A percentile compares a stretch with the other conserved stretches of the same genome.
Evolutionary conservation across 1,140 invertebrate species (phyloP).

Genomic region (Coenobita brevimanus): DNA sequence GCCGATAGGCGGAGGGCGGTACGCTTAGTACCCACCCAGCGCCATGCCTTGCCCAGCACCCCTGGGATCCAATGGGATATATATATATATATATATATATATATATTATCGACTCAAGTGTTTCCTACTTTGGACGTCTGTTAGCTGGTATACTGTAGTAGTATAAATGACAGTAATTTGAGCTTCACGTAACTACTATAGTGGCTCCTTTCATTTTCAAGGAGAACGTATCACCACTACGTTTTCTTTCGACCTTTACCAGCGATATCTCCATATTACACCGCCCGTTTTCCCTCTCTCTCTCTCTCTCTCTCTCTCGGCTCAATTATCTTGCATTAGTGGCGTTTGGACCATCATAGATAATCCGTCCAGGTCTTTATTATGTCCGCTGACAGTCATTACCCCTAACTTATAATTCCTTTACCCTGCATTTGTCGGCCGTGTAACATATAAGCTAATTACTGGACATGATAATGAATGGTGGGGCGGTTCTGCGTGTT

Average conservation of each 20-base stretch:
- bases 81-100: too few species aligned
- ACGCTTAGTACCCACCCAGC: too few species aligned
- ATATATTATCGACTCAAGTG: too few species aligned
- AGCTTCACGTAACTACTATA: neutral
- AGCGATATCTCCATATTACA: neutral
- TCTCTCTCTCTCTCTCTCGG: neutral
- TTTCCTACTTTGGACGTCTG: too few species aligned
- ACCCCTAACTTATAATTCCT: conserved; percentile 14
- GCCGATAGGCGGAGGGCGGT: too few species aligned
- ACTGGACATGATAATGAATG: conserved; percentile 1
- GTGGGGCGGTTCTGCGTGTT: neutral
- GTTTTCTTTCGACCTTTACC: neutral
- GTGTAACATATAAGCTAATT: conserved; percentile 10
- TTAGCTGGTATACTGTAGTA: too few species aligned
- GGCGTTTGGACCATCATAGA: conserved; percentile 7
- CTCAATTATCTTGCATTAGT: conserved; percentile 15
- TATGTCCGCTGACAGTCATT: conserved; percentile 19
- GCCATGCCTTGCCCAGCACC: too few species aligned
- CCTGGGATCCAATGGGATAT: too few species aligned
- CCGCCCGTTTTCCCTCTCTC: neutral
- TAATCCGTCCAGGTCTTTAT: conserved; percentile 1
- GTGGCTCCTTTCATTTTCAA: neutral
- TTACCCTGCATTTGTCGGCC: conserved; percentile 18
- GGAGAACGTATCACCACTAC: neutral
- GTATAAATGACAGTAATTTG: too few species aligned